Evolutionary conservation across 2,888 invertebrate genomes (phyloP), one percentile per base, ranked within the genome.

Genomic region (Lasius fuliginosus): DNA sequence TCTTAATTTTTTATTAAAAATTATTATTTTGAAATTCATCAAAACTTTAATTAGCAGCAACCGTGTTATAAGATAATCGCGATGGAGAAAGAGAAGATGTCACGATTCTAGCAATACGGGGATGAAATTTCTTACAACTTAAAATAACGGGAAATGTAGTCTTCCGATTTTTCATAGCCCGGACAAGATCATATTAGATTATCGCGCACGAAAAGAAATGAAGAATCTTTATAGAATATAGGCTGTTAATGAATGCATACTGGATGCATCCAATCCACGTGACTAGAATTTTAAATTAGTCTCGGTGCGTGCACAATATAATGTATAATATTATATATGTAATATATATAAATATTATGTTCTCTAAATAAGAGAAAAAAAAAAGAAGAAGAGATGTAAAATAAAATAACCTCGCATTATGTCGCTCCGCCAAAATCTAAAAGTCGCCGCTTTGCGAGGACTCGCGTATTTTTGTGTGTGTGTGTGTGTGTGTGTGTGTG

Each of bases 391-490:
- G 30, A 27, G 69, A n/a, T 56, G 33, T 58, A 58, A 23, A 23
- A 69, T 46, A 33, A 73, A 49, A 33, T 30, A 27, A 58, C n/a
- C 15, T 56, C 3, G 23, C 33, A 18, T 42, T 73, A 60, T 33
- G 53, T 79, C 75, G 40, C 73, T 36, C 15, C 3, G 33, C 5
- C 9, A 15, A 30, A 40, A 42, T 12, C 23, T 30, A 12, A 4
- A 74, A 73, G 30, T 74, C 30, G 74, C 33, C 23, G 56, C 18
- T 53, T 53, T 56, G 33, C 49, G 58, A 36, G 42, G 65, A 40
- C 75, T 73, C 83, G 62, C 64, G 75, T 83, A 85, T 85, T 83
- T 71, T 64, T 36, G 5, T 36, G 4, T 36, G 36, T 36, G 36
- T 5, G 5, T 36, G 36, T 36, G 36, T 36, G 23, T 36, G 5